Conservation (phyloP, 2,113 vertebrate genomes). For the Aegotheles bennettii region DNA sequence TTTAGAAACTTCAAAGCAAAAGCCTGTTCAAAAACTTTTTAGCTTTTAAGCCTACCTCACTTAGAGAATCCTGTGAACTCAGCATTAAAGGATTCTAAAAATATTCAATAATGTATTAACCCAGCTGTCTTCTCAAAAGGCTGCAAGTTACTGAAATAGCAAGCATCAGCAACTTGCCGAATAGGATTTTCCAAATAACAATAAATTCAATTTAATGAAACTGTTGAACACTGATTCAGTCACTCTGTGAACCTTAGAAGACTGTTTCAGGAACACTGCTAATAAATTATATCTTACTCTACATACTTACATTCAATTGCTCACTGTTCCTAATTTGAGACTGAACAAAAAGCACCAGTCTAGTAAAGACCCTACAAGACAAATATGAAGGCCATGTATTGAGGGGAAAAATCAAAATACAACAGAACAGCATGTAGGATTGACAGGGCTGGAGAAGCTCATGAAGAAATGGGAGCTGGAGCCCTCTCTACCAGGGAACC, state of each 20-base stretch:
- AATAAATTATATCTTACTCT: neutral
- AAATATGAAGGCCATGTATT: neutral
- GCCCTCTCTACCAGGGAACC: neutral
- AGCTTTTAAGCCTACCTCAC: slow-evolving; percentile 3
- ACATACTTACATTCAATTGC: neutral
- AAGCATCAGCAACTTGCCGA: slow-evolving; percentile 38
- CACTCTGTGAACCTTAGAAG: neutral
- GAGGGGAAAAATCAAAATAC: neutral
- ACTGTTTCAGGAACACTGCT: neutral
- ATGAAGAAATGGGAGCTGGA: neutral
- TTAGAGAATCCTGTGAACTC: slow-evolving; percentile 53
- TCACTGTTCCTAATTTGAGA: neutral
- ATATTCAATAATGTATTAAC: slow-evolving; percentile 59
- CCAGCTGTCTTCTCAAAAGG: slow-evolving; percentile 33
- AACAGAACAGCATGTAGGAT: neutral
- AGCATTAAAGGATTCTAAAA: slow-evolving; percentile 55
- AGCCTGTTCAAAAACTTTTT: slow-evolving; percentile 16
- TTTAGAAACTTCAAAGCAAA: slow-evolving; percentile 38
- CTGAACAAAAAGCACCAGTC: neutral
- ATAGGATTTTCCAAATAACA: slow-evolving; percentile 27
- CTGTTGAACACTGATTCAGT: neutral
- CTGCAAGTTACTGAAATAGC: slow-evolving; percentile 30
- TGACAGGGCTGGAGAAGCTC: neutral
- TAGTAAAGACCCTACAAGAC: neutral
- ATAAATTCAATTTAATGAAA: slow-evolving; percentile 29